A percentile compares a stretch with the other conserved stretches of the same genome.
Evolutionary conservation across 2,113 vertebrate species (phyloP).

Genomic region (Ibidorhyncha struthersii): DNA sequence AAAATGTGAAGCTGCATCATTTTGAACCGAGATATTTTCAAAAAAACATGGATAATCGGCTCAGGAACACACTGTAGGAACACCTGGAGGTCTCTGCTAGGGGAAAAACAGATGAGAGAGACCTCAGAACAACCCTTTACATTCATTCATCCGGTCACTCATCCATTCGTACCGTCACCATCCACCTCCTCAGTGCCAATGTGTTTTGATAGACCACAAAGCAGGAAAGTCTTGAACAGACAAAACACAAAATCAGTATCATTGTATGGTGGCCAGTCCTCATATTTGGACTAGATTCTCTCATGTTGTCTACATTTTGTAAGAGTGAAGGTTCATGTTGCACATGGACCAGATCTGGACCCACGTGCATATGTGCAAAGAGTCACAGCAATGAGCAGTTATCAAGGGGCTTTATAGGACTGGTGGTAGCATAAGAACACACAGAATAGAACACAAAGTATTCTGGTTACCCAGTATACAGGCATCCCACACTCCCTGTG

Average conservation of each 20-base stretch:
- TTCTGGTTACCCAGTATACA: neutral
- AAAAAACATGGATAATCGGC: neutral
- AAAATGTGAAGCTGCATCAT: conserved; percentile 35
- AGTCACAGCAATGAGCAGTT: neutral
- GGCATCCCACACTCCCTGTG: neutral
- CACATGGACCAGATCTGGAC: neutral
- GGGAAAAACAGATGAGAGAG: neutral
- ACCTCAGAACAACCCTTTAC: neutral
- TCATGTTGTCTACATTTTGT: neutral
- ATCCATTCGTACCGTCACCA: neutral
- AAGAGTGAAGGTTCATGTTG: neutral
- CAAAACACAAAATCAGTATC: neutral
- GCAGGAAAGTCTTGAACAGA: neutral
- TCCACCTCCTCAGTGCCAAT: neutral
- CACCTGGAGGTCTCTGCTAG: neutral
- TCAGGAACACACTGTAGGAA: neutral
- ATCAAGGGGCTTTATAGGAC: neutral
- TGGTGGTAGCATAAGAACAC: neutral
- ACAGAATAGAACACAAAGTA: neutral
- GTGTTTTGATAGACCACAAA: neutral
- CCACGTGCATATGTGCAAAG: neutral
- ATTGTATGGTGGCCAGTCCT: neutral
- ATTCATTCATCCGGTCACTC: neutral
- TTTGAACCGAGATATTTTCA: conserved; percentile 13
- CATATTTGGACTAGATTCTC: neutral